Percentiles rank a stretch among this genome's conserved stretches.
Evolutionary conservation across 2,797 vertebrate genomes (phyloP).

Genomic region (Ceryle rudis): DNA sequence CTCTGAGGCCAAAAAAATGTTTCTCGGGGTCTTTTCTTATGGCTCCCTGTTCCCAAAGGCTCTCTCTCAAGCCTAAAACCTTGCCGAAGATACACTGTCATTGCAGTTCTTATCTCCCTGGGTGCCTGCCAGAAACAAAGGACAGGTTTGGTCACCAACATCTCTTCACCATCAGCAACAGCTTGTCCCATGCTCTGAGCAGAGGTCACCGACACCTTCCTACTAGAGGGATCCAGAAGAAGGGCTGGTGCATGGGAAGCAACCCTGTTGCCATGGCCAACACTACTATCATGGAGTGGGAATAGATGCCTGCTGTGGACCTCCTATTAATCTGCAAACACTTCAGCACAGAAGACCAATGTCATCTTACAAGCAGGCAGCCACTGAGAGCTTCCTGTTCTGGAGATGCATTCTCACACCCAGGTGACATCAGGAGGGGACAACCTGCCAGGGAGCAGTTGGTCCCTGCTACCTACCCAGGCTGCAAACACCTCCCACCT

Average conservation of each 20-base stretch:
- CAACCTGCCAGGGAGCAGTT: accelerated
- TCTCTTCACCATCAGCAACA: not conserved
- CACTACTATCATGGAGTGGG: not conserved
- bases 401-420: not conserved
- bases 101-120: not conserved
- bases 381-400: not conserved
- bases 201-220: not conserved
- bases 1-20: not conserved
- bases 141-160: not conserved
- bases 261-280: accelerated
- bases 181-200: accelerated
- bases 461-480: not conserved
- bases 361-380: not conserved
- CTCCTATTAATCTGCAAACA: not conserved
- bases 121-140: not conserved
- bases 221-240: not conserved
- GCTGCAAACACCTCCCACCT: not conserved
- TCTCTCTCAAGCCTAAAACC: not conserved
- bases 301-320: not conserved
- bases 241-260: not conserved
- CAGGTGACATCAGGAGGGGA: not conserved
- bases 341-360: not conserved
- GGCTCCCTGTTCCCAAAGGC: not conserved
- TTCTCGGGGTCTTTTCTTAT: not conserved
- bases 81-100: not conserved